A percentile compares a stretch with the other conserved stretches of the same genome.
These are phyloP conservation scores for Aratinga solstitialis DNA, from an alignment of 2,797 vertebrate species.

Conservation along the genomic window DNA sequence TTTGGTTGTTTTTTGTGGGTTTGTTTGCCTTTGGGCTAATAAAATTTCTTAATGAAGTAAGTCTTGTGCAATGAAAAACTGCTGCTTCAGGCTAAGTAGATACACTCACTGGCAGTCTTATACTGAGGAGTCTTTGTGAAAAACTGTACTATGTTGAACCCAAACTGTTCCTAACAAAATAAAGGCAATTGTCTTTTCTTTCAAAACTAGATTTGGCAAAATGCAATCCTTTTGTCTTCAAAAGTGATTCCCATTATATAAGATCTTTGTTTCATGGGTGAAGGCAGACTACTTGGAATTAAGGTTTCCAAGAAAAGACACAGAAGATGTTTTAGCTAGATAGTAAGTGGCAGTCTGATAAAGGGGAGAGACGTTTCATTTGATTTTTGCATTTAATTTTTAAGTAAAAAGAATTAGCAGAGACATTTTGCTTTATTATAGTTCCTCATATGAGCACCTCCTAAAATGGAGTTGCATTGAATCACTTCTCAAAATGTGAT, in stretches of 20 bases:
- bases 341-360: constrained; percentile 59
- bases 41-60: not conserved
- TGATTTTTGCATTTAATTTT: constrained; percentile 64
- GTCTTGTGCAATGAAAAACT: not conserved
- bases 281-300: constrained; percentile 40
- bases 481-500: constrained; percentile 55
- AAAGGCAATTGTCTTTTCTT: constrained; percentile 36
- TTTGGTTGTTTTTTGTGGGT: not conserved
- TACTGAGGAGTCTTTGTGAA: not conserved
- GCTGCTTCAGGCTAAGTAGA: not conserved
- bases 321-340: constrained; percentile 32
- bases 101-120: not conserved
- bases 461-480: constrained; percentile 39
- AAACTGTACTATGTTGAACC: not conserved
- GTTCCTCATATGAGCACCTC: constrained; percentile 47
- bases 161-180: constrained; percentile 39
- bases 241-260: constrained; percentile 14
- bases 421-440: constrained; percentile 67
- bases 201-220: constrained; percentile 37
- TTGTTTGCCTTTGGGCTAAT: not conserved
- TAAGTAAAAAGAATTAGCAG: constrained; percentile 71
- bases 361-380: constrained; percentile 33
- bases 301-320: constrained; percentile 32
- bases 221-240: constrained; percentile 23
- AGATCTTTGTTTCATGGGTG: not conserved